phyloP scores from a whole-genome alignment of 2,113 vertebrate species.

The Lepus europaeus region DNA sequence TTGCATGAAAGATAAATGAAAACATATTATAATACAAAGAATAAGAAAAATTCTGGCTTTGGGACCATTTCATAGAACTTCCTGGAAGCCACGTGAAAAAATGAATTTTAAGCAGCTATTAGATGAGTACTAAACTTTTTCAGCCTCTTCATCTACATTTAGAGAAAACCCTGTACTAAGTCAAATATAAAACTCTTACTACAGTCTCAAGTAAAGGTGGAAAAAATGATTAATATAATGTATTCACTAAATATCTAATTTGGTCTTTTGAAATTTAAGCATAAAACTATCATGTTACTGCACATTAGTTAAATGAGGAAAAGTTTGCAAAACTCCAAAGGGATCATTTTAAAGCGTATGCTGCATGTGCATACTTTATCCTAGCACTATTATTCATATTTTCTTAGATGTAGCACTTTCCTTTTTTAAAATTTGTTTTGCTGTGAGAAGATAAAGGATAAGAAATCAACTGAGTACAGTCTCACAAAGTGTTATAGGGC shows the following conservation, averaged over 20 bases:
- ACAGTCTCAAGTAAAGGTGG: background rate
- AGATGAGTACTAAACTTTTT: background rate
- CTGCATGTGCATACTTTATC: background rate
- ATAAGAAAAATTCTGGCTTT: background rate
- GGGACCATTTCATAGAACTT: background rate
- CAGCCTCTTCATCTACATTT: background rate
- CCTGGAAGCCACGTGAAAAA: conserved; percentile 12
- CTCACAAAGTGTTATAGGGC: background rate
- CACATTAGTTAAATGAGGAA: background rate
- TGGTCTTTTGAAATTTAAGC: conserved; percentile 1
- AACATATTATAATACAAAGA: conserved; percentile 10
- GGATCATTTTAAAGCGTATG: background rate
- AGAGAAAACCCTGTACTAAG: background rate
- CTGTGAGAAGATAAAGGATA: background rate
- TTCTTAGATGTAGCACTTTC: background rate
- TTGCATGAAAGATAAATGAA: background rate
- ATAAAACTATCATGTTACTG: background rate
- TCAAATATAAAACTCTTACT: background rate
- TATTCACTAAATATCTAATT: background rate
- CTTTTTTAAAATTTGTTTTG: background rate
- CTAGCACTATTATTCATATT: background rate
- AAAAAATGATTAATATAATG: background rate
- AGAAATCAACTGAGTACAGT: background rate
- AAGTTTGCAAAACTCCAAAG: background rate
- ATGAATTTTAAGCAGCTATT: background rate